Conservation (phyloP, 2,888 invertebrate species). For the Pterostichus niger region DNA sequence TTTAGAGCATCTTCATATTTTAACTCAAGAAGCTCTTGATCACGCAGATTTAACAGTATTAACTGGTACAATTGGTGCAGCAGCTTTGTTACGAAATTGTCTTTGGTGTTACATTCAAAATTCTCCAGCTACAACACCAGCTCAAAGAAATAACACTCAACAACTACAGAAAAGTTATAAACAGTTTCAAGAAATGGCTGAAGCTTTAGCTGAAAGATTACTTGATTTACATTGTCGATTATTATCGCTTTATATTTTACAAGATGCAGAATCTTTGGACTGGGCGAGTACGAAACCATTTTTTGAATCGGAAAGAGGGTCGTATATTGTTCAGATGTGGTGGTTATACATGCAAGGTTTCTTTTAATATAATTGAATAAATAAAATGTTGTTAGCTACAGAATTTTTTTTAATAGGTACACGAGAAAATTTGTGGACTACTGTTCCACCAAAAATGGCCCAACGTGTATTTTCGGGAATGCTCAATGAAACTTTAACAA, state of each 20-base stretch:
- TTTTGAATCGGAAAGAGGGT: conserved; percentile 87
- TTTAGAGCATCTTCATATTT: conserved; percentile 86
- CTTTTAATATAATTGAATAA: neutral
- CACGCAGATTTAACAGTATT: conserved; percentile 90
- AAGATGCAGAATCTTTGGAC: conserved; percentile 89
- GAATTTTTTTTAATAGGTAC: conserved; percentile 80
- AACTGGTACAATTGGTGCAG: conserved; percentile 90
- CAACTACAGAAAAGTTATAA: conserved; percentile 81
- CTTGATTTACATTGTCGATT: conserved; percentile 89
- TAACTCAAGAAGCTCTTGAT: conserved; percentile 91
- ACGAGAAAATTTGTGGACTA: conserved; percentile 90
- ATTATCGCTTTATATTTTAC: conserved; percentile 88
- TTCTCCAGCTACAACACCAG: conserved; percentile 72
- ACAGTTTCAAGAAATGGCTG: conserved; percentile 89
- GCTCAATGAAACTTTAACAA: conserved; percentile 91
- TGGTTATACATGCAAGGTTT: conserved; percentile 91
- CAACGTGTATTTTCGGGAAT: conserved; percentile 91
- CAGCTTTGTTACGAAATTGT: conserved; percentile 88
- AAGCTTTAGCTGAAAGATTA: conserved; percentile 90
- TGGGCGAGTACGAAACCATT: conserved; percentile 85
- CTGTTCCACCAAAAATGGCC: conserved; percentile 93
- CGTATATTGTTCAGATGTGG: conserved; percentile 93
- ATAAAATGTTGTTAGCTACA: neutral
- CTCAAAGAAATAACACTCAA: conserved; percentile 68
- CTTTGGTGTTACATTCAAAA: conserved; percentile 88